phyloP scores from a whole-genome alignment of 2,888 invertebrate genomes.

The Crematogaster levior region DNA sequence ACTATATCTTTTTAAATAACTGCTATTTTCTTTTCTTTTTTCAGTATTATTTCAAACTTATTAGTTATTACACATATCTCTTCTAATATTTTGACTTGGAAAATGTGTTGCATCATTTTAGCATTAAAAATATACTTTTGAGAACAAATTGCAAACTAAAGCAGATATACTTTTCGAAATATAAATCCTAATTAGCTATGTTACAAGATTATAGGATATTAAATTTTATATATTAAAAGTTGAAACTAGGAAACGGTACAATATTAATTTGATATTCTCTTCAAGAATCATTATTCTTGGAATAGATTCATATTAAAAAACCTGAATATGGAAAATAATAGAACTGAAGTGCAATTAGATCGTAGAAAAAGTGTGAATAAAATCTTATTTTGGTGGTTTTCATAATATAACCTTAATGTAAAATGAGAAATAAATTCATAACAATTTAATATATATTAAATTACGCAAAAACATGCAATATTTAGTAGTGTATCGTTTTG shows the following conservation, averaged over 20 bases:
- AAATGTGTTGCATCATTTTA: background rate
- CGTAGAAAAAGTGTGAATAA: background rate
- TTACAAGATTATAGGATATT: background rate
- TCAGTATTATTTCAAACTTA: background rate
- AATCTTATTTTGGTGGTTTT: background rate
- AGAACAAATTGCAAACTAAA: background rate
- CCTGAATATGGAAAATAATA: background rate
- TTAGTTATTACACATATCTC: background rate
- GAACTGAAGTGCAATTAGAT: background rate
- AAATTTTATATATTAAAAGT: too few species aligned
- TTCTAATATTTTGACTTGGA: background rate
- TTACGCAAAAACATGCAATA: too few species aligned
- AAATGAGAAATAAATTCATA: background rate
- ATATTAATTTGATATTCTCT: background rate
- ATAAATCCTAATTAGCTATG: background rate
- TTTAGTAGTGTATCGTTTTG: slow-evolving; percentile 6
- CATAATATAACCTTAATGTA: background rate
- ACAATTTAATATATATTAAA: background rate
- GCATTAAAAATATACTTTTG: background rate
- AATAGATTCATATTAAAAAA: background rate
- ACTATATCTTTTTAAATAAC: slow-evolving; percentile 5
- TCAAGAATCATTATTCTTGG: background rate
- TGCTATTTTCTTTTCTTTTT: background rate
- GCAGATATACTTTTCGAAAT: background rate
- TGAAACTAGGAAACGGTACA: background rate